A percentile compares a stretch with the other conserved stretches of the same genome.
These are phyloP conservation scores for Drosophila tani DNA, from an alignment of 1,140 invertebrate genomes.

Conservation along the genomic window DNA sequence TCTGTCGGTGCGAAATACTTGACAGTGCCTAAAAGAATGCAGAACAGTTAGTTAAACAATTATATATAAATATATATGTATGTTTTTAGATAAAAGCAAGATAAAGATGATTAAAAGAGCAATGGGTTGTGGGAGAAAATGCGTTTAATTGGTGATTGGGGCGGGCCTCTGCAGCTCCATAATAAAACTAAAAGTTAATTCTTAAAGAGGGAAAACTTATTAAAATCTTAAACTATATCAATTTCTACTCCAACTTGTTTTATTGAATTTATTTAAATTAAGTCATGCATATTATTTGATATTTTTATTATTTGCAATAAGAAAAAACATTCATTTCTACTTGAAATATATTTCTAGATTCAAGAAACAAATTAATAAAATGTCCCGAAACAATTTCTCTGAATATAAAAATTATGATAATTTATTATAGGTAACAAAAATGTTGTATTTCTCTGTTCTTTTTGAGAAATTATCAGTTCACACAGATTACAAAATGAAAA, in stretches of 20 bases:
- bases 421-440: too few relatives aligned
- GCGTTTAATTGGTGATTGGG: neutral
- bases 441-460: neutral
- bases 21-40: slow-evolving; percentile 80
- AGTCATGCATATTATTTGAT: neutral
- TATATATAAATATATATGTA: neutral
- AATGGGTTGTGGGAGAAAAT: slow-evolving; percentile 6
- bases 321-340: neutral
- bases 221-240: too few relatives aligned
- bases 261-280: neutral
- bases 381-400: neutral
- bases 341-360: neutral
- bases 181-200: too few relatives aligned
- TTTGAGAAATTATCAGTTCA: slow-evolving; percentile 2
- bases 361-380: neutral
- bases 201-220: too few relatives aligned
- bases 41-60: slow-evolving; percentile 61
- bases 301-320: neutral
- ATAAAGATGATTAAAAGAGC: neutral
- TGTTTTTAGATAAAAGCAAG: slow-evolving; percentile 5
- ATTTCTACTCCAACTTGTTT: neutral
- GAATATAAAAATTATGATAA: neutral
- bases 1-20: slow-evolving; percentile 87
- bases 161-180: neutral
- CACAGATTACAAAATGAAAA: slow-evolving; percentile 14